A percentile compares a stretch with the other conserved stretches of the same genome.
Evolutionary conservation across 2,113 vertebrate genomes (phyloP).

Genomic region (Engraulis encrasicolus): DNA sequence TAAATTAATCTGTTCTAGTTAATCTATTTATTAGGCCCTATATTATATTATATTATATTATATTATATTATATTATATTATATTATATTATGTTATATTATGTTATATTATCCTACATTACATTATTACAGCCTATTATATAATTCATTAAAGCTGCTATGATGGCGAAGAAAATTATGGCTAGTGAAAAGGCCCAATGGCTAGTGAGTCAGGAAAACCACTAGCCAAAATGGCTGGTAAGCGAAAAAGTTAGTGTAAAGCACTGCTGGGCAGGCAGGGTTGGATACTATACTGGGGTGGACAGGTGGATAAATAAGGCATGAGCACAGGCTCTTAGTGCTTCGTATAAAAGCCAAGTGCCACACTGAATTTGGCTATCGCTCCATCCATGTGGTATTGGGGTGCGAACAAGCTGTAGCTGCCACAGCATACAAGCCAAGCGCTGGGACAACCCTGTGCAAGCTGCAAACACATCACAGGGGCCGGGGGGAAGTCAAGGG

Average conservation of each 20-base stretch:
- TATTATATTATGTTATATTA: no score
- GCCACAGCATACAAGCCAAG: conserved; percentile 47
- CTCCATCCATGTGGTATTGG: conserved; percentile 19
- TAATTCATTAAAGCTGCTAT: no score
- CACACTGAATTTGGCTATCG: neutral
- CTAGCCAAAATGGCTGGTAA: no score
- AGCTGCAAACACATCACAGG: conserved; percentile 19
- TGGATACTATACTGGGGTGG: conserved; percentile 47
- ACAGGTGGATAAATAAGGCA: conserved; percentile 69
- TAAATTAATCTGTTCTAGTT: no score
- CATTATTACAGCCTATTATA: no score
- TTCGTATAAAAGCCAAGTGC: conserved; percentile 44
- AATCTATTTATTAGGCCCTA: no score
- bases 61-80: no score
- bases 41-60: no score
- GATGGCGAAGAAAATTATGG: no score
- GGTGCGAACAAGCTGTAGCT: conserved; percentile 34
- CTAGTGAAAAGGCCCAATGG: no score
- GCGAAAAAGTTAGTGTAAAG: neutral
- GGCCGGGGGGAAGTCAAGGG: neutral
- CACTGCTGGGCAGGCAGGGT: neutral
- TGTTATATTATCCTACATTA: no score
- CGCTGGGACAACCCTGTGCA: conserved; percentile 38
- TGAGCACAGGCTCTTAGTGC: conserved; percentile 60
- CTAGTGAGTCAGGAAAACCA: no score